A percentile compares a stretch with the other conserved stretches of the same genome.
Conservation (phyloP, 2,113 vertebrate species). For the Gymnarchus niloticus region DNA sequence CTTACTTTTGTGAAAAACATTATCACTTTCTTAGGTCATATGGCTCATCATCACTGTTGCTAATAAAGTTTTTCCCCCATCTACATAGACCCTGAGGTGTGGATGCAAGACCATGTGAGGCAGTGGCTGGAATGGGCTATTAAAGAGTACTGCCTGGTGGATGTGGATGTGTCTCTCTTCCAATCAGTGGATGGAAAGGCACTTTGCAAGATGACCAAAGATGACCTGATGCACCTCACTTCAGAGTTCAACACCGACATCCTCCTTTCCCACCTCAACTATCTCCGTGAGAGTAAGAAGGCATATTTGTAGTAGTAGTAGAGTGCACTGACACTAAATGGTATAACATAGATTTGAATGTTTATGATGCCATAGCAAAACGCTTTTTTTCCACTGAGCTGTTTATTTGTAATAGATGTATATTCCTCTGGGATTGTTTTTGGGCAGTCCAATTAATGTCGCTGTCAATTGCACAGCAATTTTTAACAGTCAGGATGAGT, state of each 20-base stretch:
- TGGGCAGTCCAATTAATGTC: background rate
- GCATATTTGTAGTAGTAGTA: background rate
- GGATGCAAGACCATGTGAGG: constrained; percentile 73
- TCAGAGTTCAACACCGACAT: constrained; percentile 72
- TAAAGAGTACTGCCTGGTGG: constrained; percentile 70
- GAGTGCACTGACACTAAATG: background rate
- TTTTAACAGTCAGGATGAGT: background rate
- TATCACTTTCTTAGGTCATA: background rate
- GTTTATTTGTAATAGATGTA: background rate
- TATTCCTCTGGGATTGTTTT: background rate
- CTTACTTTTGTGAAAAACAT: background rate
- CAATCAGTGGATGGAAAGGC: constrained; percentile 69
- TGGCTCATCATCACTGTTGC: background rate
- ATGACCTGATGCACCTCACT: constrained; percentile 72
- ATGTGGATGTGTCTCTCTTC: constrained; percentile 67
- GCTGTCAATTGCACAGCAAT: background rate
- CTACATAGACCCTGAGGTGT: constrained; percentile 64
- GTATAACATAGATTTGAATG: background rate
- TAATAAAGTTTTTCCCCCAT: background rate
- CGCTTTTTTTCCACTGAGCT: background rate
- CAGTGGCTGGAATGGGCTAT: constrained; percentile 84
- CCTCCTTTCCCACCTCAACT: constrained; percentile 72
- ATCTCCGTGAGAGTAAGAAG: constrained; percentile 73
- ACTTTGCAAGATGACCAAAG: constrained; percentile 73
- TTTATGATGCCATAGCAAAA: background rate